phyloP scores from a whole-genome alignment of 2,888 invertebrate genomes.

The Drosophila paracracens region DNA sequence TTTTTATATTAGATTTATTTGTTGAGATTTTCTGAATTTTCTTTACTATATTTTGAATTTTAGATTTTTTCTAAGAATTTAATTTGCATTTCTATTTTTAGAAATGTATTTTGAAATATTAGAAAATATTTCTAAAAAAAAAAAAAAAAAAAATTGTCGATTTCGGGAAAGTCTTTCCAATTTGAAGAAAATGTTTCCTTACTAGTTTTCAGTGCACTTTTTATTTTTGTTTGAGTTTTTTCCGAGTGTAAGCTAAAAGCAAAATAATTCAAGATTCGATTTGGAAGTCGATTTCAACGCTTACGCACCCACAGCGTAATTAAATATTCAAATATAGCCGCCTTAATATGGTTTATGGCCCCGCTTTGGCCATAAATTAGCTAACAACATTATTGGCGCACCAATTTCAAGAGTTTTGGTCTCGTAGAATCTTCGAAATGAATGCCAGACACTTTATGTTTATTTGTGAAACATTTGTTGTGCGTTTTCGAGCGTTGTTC shows the following conservation, averaged over 20 bases:
- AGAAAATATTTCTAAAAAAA: no score
- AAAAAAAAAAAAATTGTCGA: no score
- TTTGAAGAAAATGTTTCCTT: neutral
- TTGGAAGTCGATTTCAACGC: conserved; percentile 18
- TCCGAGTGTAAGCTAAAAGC: conserved; percentile 35
- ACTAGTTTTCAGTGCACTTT: neutral
- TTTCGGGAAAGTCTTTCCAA: no score
- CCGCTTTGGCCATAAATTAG: conserved; percentile 59
- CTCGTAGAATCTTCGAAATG: conserved; percentile 65
- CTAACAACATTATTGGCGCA: conserved; percentile 62
- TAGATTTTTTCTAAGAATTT: no score
- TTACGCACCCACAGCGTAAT: conserved; percentile 69
- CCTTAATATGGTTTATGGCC: conserved; percentile 69
- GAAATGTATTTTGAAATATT: no score
- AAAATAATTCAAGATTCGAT: conserved; percentile 9
- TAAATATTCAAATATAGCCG: conserved; percentile 62
- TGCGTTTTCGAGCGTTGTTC: conserved; percentile 26
- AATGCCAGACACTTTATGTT: conserved; percentile 63
- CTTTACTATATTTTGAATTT: no score
- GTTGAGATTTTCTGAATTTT: no score
- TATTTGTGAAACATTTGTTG: conserved; percentile 56
- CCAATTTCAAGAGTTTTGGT: conserved; percentile 28
- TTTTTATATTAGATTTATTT: no score
- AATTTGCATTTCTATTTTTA: no score
- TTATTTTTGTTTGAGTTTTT: neutral